Percentiles rank a stretch among this genome's conserved stretches.
phyloP scores from a whole-genome alignment of 2,888 invertebrate genomes.

The Drosophila testacea region DNA sequence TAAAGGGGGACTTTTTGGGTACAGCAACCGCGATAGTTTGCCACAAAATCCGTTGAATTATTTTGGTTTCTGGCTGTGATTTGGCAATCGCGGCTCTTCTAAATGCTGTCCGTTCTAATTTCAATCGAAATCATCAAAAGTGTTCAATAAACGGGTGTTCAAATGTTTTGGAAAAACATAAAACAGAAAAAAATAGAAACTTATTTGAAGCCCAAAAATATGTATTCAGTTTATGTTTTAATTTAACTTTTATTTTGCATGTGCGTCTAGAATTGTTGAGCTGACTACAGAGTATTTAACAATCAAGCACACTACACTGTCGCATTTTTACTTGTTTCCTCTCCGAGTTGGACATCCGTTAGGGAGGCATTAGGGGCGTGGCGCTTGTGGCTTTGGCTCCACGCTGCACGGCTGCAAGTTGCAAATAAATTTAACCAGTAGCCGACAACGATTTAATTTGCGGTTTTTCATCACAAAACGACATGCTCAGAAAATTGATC shows the following conservation, averaged over 20 bases:
- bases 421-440: constrained; percentile 65
- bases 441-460: constrained; percentile 79
- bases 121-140: constrained; percentile 3
- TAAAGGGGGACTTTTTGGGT: constrained; percentile 11
- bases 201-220: no score
- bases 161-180: background rate
- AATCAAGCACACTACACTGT: background rate
- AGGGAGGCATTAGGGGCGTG: constrained; percentile 18
- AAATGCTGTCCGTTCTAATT: constrained; percentile 55
- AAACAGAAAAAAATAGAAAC: background rate
- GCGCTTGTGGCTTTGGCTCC: constrained; percentile 57
- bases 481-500: constrained; percentile 57
- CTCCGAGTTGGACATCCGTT: constrained; percentile 4
- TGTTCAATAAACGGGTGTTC: background rate
- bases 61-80: constrained; percentile 74
- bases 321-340: constrained; percentile 4
- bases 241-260: no score
- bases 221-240: background rate
- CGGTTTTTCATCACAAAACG: constrained; percentile 66
- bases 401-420: constrained; percentile 37
- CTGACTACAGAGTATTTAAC: background rate
- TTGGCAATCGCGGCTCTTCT: constrained; percentile 40
- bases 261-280: no score
- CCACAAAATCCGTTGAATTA: constrained; percentile 76
- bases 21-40: constrained; percentile 46